These are phyloP conservation scores for Callospermophilus lateralis DNA, from an alignment of 2,113 vertebrate genomes.

Conservation along the genomic window DNA sequence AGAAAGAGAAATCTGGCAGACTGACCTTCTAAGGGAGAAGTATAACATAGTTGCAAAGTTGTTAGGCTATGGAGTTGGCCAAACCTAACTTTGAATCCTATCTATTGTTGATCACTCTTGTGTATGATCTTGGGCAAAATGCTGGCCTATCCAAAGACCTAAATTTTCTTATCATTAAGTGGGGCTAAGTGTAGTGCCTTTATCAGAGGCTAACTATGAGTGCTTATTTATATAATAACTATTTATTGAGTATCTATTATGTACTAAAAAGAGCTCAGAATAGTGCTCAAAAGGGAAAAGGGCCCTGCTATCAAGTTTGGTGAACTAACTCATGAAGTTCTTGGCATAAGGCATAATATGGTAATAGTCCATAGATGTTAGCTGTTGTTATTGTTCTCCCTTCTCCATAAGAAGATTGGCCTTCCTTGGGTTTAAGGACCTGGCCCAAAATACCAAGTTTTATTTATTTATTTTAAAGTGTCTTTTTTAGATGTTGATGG, in stretches of 20 bases:
- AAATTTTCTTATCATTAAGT: not conserved
- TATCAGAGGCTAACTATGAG: not conserved
- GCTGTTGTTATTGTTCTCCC: not conserved
- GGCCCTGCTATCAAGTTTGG: not conserved
- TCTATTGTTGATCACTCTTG: not conserved
- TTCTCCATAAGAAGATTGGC: not conserved
- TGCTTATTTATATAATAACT: slow-evolving; percentile 36
- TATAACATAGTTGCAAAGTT: not conserved
- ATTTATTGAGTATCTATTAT: not conserved
- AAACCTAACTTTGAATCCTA: slow-evolving; percentile 18
- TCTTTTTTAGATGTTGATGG: too few species aligned
- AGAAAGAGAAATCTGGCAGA: not conserved
- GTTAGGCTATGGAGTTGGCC: not conserved
- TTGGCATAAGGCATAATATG: not conserved
- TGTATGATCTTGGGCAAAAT: not conserved
- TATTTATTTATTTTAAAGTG: too few species aligned
- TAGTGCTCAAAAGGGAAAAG: not conserved
- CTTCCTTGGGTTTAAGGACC: not conserved
- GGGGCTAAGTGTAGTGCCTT: not conserved
- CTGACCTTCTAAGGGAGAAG: not conserved
- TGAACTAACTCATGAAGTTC: slow-evolving; percentile 13
- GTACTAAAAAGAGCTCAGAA: slow-evolving; percentile 6
- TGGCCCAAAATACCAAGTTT: not conserved
- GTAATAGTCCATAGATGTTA: not conserved
- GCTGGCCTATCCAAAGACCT: not conserved